Evolutionary conservation across 2,113 vertebrate species (phyloP).

Genomic region (Parotia lawesii): DNA sequence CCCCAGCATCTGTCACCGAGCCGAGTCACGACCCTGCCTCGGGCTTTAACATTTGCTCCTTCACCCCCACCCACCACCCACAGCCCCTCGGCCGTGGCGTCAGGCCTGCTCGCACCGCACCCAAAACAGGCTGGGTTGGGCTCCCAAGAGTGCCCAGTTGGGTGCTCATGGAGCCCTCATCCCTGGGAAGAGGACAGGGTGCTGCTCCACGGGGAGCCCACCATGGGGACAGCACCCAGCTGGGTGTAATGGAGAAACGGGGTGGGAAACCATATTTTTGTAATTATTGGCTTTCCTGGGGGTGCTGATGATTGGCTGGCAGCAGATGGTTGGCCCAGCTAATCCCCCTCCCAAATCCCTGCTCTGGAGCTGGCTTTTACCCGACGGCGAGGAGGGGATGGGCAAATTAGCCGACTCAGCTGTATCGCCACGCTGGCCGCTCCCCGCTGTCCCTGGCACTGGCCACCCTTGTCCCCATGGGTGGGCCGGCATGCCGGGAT

Average conservation of each 20-base stretch:
- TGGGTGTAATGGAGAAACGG: not conserved
- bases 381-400: not conserved
- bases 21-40: not conserved
- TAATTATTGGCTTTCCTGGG: constrained; percentile 62
- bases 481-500: fast-evolving
- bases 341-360: constrained; percentile 61
- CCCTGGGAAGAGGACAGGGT: fast-evolving
- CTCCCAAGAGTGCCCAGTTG: fast-evolving
- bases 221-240: not conserved
- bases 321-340: constrained; percentile 65
- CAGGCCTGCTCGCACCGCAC: fast-evolving
- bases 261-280: constrained; percentile 37
- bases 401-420: constrained; percentile 51
- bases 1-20: constrained; percentile 66
- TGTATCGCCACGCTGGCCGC: fast-evolving
- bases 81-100: fast-evolving
- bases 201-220: fast-evolving
- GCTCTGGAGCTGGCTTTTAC: constrained; percentile 44
- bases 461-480: fast-evolving
- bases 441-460: fast-evolving
- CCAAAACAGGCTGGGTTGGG: fast-evolving
- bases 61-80: not conserved
- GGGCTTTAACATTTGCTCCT: constrained; percentile 64
- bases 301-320: constrained; percentile 31
- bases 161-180: not conserved